Base-by-base conservation (phyloP, 2,888 invertebrate genomes). In the Drosophila tanythrix region DNA sequence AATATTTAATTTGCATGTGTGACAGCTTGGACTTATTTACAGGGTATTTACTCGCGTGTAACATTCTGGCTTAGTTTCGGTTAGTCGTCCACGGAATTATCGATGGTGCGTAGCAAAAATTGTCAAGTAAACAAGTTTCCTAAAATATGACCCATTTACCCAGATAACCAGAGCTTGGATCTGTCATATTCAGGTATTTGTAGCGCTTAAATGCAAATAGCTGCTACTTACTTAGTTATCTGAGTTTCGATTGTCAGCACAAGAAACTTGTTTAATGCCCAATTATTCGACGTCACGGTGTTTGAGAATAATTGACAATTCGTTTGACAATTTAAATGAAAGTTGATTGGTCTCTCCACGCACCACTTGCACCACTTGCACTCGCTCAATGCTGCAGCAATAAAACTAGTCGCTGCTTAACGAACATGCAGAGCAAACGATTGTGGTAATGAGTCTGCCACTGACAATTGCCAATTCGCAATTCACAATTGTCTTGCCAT, bases 61-160 rank as follows among this genome's bases (percentile, higher is more conserved):
- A 11, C 7, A 13, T 11, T 27, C 13, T 2, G 3, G 1, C 11
- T 35, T 25, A 5, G 15, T 6, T 8, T 10, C 10, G 3, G 5
- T 25, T 53, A 53, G 75, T 58, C 59, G 68, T 56, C 35, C 52
- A 68, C 18, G 64, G 40, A 43, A 51, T 59, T 56, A 74, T 79
- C 48, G 75, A 63, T 58, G 58, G 57, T 71, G 80, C 80, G 67
- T 76, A 70, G 59, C 40, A 35, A 58, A 46, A 38, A 70, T 70
- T 76, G 51, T 61, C 70, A 66, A 70, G 78, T 63, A 90, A 92
- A 92, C 92, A 72, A 88, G 92, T 92, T 92, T 92, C 91, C 91
- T 91, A 92, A 92, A 91, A 88, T 91, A 88, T 92, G 92, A 92
- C 92, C 92, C 89, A 92, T 83, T 92, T 92, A 89, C 92, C 92